These are phyloP conservation scores for Tenualosa ilisha DNA, from an alignment of 2,797 vertebrate genomes.

Conservation along the genomic window DNA sequence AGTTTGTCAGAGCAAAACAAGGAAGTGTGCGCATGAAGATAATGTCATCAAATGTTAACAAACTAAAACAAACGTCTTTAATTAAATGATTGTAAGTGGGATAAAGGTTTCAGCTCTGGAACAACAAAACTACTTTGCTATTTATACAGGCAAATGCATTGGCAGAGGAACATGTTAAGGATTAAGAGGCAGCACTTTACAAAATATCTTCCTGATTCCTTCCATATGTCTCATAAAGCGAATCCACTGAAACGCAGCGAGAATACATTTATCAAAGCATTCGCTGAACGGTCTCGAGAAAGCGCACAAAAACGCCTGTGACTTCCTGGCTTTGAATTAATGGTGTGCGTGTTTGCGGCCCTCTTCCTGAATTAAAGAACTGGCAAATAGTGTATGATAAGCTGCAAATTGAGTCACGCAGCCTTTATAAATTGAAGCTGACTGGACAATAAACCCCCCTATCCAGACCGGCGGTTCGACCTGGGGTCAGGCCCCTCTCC, in stretches of 20 bases:
- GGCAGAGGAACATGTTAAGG: neutral
- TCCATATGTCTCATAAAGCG: conserved; percentile 14
- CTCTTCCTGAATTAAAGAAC: neutral
- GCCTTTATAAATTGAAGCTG: conserved; percentile 68
- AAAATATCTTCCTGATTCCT: conserved; percentile 17
- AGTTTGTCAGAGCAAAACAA: neutral
- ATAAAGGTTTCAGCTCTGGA: neutral
- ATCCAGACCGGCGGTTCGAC: conserved; percentile 54
- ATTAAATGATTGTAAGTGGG: neutral
- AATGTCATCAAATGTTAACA: neutral
- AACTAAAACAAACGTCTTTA: neutral
- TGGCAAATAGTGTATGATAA: conserved; percentile 23
- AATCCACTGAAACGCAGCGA: neutral
- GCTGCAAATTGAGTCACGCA: conserved; percentile 57
- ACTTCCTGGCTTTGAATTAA: neutral
- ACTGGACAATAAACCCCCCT: conserved; percentile 66
- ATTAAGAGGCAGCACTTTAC: conserved; percentile 6
- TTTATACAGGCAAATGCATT: neutral
- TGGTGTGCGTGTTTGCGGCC: conserved; percentile 11
- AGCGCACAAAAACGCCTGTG: neutral
- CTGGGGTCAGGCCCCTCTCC: conserved; percentile 62
- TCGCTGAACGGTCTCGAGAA: neutral
- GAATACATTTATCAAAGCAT: conserved; percentile 13
- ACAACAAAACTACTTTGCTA: neutral
- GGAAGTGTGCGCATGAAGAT: neutral